Base-by-base conservation (phyloP, 2,113 vertebrate genomes). In the Equus przewalskii region DNA sequence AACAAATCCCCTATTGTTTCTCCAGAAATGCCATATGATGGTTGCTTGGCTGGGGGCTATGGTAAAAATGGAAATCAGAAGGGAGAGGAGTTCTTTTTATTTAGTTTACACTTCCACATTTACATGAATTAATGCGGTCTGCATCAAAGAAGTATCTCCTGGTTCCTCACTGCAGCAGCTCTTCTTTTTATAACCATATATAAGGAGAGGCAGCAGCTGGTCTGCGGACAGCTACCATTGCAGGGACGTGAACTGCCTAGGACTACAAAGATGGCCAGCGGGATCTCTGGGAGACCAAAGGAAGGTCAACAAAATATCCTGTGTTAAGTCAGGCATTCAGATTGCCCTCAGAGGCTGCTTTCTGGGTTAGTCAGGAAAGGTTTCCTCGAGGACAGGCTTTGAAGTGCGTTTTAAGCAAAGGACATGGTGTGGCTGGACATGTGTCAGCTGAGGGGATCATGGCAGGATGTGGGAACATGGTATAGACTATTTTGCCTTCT, bases 1-100 rank as follows among this genome's bases (percentile, higher is more conserved):
- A 97, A 98, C 95, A 98, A 91, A 94, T 51, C 78, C 84, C 62
- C 96, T 96, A 33, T 97, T 98, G 96, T 98, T 98, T 92, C 91
- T 85, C 1, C 6, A 72, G 81, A 67, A 96, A 91, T 46, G 89
- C 89, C 96, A 87, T 87, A 75, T 87, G 92, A 0, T 75, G 75
- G 51, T 36, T 97, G 70, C 72, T 96, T 97, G 88, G 60, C 69
- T 85, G 46, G 33, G 62, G 28, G 60, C 67, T 96, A 49, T 97
- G 96, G 95, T 97, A 95, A 96, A 97, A 73, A 28, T 97, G 75
- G 92, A 95, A 97, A 95, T 6, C 3, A 69, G 33, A 96, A 84
- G 56, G 56, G 60, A 88, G 1, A 44, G 0, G 65, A 3, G n/a
- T 95, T 97, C 91, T 88, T 96, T 97, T 91, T 54, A 72, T 97